Base-by-base conservation (phyloP, 2,113 vertebrate species). In the Carlito syrichta region DNA sequence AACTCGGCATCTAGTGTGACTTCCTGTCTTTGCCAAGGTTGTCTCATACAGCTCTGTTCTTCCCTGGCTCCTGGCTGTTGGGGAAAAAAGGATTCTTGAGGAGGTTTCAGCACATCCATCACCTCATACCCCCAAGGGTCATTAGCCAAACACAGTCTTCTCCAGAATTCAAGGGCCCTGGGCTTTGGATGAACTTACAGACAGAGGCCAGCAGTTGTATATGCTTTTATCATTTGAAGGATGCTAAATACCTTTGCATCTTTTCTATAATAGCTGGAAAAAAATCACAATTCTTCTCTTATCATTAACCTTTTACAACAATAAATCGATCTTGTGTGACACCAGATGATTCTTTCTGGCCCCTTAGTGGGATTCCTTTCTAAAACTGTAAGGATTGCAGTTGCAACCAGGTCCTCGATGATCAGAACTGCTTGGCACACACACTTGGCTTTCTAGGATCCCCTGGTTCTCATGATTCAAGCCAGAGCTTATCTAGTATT, bases 321-420 rank as follows among this genome's bases (percentile, higher is more conserved):
- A 68, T 38, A 91, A 69, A 68, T 73, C 5, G 43, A 32, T 54
- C 62, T 38, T 19, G 0, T 77, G 35, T 78, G 85, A 89, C 38
- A 74, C 23, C 30, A 74, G 19, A 86, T 76, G 73, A 97, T 81
- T 95, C 86, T 79, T 93, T 91, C 85, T 89, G 95, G 74, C 83
- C 85, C 95, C 91, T 93, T 71, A 38, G 1, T 40, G 86, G 95
- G 54, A 78, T 91, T 98, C 62, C 69, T 98, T 96, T 89, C 68
- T 88, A 68, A 97, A 90, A 92, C 68, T n/a, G 40, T 89, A 95
- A 66, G 81, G 93, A 35, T 14, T 58, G n/a, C 38, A 14, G 40
- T 94, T 96, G 86, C 92, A 88, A 66, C 35, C 58, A 60, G 50
- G 62, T 58, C 30, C 43, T 91, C 86, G 90, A 86, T 94, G 94